Evolutionary conservation across 2,888 invertebrate species (phyloP), one percentile per base, ranked within the genome.

Genomic region (Pseudococcus longispinus): DNA sequence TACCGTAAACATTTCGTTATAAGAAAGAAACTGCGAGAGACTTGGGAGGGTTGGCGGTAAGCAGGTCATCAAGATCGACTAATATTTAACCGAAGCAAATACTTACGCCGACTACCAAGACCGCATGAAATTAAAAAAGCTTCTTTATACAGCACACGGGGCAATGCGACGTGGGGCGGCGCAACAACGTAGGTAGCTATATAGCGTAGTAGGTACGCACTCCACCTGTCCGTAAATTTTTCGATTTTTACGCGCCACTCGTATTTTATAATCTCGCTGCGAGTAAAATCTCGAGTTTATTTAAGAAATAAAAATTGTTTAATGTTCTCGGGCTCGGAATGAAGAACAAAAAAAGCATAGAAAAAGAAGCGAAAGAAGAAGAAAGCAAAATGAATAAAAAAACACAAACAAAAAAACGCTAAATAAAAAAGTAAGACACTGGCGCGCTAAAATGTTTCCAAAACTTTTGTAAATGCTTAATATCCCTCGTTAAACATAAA

Each of bases 391-490:
- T 60, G 60, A 60, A 60, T 60, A 60, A 15, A 60, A 70, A 51
- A 51, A 51, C n/a, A 51, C 15, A 51, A 51, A 37, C 32, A 74
- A 37, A 74, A 74, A 74, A 37, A 74, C 37, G 15, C 74, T 37
- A 37, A 74, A 74, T 74, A 74, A 74, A 74, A 74, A 74, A 74
- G 74, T 37, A 74, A 74, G 74, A 74, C 74, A 32, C 37, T 37
- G 74, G 74, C 74, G 74, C 74, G 74, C 74, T 74, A 74, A 74
- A 74, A 74, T 74, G 74, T 37, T 74, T 74, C 37, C 37, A 74
- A 74, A 74, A 74, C 74, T 74, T 74, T 74, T 74, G 74, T 74
- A 74, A 74, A 74, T 74, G 74, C 74, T 74, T 74, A 74, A 74
- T 74, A 74, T 74, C 74, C 74, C 74, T 74, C 74, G 74, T 74